Base-by-base conservation (phyloP, 2,888 invertebrate species). In the Latheticus oryzae region DNA sequence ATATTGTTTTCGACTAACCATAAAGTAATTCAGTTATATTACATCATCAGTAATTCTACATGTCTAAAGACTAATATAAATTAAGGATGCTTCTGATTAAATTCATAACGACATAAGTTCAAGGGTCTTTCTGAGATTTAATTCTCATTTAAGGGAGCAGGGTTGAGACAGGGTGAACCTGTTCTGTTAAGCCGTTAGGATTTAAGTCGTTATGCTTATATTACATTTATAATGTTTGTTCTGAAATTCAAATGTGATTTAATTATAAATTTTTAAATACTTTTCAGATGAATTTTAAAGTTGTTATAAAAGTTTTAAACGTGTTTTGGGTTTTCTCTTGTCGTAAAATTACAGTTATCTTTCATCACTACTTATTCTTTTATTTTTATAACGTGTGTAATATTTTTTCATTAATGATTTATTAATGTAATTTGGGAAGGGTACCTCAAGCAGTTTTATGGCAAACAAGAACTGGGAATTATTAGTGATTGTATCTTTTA, bases 81-180 rank as follows among this genome's bases (percentile, higher is more conserved):
- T 52, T 54, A 48, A 40, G 48, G 50, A 58, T 37, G 50, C 50
- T 50, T 50, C 55, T 55, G 40, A 56, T 52, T 56, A 52, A 60
- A 60, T 60, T 60, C 60, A 60, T 60, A 60, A 60, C 56, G 55
- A 51, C 60, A 60, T 42, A 60, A 60, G 56, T 53, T 60, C 19
- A 12, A 45, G 56, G 45, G 56, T 38, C 32, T 51, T 47, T 19
- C 13, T 8, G 47, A 56, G 52, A 60, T 60, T 60, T 60, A 60
- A 60, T 60, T 60, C 56, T 45, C 60, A 48, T 56, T 60, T 56
- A 42, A 17, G 56, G 51, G 43, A 17, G 12, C 19, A 7, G 48
- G 37, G 28, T 48, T 40, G 19, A n/a, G 45, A 47, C 47, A 55
- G 55, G 55, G 55, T 55, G 55, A 55, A 28, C 11, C 21, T 30